Base-by-base conservation (phyloP, 2,888 invertebrate species). In the Lasioglossum villosulum region DNA sequence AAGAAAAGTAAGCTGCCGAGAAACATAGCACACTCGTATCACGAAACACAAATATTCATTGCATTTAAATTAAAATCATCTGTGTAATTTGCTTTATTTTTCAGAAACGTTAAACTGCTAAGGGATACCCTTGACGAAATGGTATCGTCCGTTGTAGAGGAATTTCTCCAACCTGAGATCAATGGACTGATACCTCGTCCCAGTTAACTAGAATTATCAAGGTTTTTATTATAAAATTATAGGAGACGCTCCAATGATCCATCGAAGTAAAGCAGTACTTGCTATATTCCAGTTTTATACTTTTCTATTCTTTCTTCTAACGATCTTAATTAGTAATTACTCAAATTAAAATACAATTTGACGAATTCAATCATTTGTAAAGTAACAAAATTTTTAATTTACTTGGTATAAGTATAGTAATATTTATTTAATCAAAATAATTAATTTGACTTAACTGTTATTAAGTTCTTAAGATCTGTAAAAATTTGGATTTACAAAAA, bases 91-190 rank as follows among this genome's bases (percentile, higher is more conserved):
- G 39, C 66, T 75, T 52, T 48, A 34, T 76, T 5, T 66, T 82
- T 88, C 78, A 98, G 98, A 85, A 97, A 98, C 94, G 96, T 97
- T 95, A 95, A 96, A 63, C 95, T 95, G 74, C 96, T 98, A 79
- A 96, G 96, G 85, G 91, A 90, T 1, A 97, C 96, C 82, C 95
- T 98, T 14, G 95, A 96, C 30, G 96, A 97, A 90, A 97, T 99
- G 97, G 97, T 99, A 0, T 95, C 96, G 48, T 97, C 97, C 48
- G 97, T 99, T 88, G 96, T 98, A 2, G 96, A 97, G 30, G 98
- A 99, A 92, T 97, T 98, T 90, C 96, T 98, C 77, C 97, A 98
- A 94, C 99, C 99, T 0, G 95, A 96, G 88, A 95, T 96, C 90
- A 97, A 98, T 94, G 95, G 96, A 37, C 95, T 98, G 27, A 96